Conservation (phyloP, 2,113 vertebrate genomes). For the Cyphotilapia sp. region DNA sequence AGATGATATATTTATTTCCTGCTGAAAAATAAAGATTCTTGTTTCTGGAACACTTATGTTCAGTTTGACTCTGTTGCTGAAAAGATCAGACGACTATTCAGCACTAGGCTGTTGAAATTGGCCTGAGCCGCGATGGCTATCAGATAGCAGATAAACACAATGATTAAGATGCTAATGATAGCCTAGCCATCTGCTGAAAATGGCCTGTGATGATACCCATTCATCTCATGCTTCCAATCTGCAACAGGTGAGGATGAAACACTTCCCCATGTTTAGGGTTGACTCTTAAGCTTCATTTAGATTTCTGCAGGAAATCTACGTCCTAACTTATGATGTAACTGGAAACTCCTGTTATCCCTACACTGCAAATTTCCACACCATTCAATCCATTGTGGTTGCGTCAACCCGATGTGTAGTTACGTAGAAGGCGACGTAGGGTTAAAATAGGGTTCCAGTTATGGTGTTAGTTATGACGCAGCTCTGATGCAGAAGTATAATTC, state of each 20-base stretch:
- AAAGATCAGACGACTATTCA: neutral
- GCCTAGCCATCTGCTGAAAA: slow-evolving; percentile 16
- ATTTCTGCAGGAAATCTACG: neutral
- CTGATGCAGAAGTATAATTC: neutral
- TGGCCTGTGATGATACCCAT: neutral
- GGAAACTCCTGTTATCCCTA: neutral
- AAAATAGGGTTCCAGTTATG: neutral
- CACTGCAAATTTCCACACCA: accelerated
- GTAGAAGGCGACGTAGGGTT: neutral
- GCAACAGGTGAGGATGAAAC: slow-evolving; percentile 25
- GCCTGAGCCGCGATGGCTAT: neutral
- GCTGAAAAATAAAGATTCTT: neutral
- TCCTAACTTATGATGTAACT: neutral
- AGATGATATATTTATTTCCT: slow-evolving; percentile 1
- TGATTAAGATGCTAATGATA: slow-evolving; percentile 46
- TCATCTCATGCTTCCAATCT: slow-evolving; percentile 20
- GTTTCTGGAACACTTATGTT: neutral
- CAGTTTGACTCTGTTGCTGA: neutral
- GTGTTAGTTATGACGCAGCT: neutral
- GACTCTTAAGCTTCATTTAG: neutral
- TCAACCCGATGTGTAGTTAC: accelerated
- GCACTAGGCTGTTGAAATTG: neutral
- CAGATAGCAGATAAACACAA: neutral
- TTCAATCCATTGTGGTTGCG: accelerated
- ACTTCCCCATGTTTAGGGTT: neutral